These are phyloP conservation scores for Phocides pigmalion DNA, from an alignment of 1,140 invertebrate species.

Conservation along the genomic window DNA sequence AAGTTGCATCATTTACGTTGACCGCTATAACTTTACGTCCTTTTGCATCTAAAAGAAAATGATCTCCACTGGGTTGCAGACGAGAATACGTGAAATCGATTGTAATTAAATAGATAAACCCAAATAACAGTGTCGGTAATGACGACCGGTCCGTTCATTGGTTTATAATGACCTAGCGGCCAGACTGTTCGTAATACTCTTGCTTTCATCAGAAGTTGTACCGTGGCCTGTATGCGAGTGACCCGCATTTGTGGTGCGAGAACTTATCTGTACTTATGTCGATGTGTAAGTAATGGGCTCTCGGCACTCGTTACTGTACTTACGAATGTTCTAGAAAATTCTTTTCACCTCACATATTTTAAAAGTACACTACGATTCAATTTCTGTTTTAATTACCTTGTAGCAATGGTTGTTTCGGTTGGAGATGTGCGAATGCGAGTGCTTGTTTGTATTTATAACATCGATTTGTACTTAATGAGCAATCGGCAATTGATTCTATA, in stretches of 20 bases:
- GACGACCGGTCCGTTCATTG: slow-evolving; percentile 17
- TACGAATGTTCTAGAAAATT: slow-evolving; percentile 8
- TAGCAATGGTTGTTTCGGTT: no score
- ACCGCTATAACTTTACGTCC: no score
- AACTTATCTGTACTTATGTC: background rate
- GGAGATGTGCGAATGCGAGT: no score
- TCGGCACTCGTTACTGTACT: background rate
- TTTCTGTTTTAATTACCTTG: no score
- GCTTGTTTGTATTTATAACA: no score
- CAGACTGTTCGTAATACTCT: slow-evolving; percentile 14
- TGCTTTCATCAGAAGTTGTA: slow-evolving; percentile 30
- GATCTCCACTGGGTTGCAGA: background rate
- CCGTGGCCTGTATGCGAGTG: slow-evolving; percentile 24
- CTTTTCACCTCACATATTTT: no score
- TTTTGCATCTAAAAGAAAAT: no score
- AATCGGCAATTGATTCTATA: background rate
- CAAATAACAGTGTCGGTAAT: background rate
- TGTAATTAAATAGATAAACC: background rate
- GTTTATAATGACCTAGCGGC: slow-evolving; percentile 29
- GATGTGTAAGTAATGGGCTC: slow-evolving; percentile 11
- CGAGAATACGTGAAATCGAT: background rate
- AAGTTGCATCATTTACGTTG: no score
- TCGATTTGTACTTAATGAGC: no score
- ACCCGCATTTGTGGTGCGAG: slow-evolving; percentile 25
- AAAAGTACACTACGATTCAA: no score